Base-by-base conservation (phyloP, 2,797 vertebrate genomes). In the Crossoptilon crossoptilon region DNA sequence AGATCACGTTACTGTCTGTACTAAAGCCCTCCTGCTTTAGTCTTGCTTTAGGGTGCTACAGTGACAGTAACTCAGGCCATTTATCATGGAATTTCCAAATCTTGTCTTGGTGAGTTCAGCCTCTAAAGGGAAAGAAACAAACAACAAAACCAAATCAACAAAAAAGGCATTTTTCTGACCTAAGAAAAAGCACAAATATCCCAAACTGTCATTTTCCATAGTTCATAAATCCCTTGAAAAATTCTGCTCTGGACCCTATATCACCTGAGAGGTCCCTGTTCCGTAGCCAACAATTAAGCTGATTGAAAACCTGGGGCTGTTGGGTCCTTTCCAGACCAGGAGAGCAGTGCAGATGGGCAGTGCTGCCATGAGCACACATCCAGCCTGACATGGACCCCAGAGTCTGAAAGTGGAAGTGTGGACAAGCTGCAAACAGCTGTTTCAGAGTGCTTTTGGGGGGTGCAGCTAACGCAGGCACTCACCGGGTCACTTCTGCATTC, bases 301-400 rank as follows among this genome's bases (percentile, higher is more conserved):
- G 27, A 15, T 41, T 26, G 60, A 59, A 84, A 44, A 37, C 39
- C 48, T 60, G 37, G 49, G 11, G 29, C 71, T 72, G 22, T 22
- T 59, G 17, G n/a, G 23, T 31, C 19, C 39, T 24, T 68, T 72
- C 66, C 23, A 43, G 41, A 11, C 70, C 71, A 12, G 10, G 48
- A 67, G 44, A 70, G 14, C 2, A 0, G 14, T 39, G 22, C 10
- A 21, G 48, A 14, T 29, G 14, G 13, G 41, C 37, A 14, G 41
- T 14, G 31, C 53, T 27, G n/a, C 21, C 1, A 0, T 8, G 9
- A 43, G 4, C 3, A 0, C 18, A 6, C 16, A 11, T 53, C 51
- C 62, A 16, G 14, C n/a, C 1, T 6, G 14, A 23, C 1, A 0
- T 19, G 39, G 44, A 51, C 7, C 3, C 1, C 37, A 22, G 55